These are phyloP conservation scores for Ceriagrion tenellum DNA, from an alignment of 2,888 invertebrate genomes.

Conservation along the genomic window DNA sequence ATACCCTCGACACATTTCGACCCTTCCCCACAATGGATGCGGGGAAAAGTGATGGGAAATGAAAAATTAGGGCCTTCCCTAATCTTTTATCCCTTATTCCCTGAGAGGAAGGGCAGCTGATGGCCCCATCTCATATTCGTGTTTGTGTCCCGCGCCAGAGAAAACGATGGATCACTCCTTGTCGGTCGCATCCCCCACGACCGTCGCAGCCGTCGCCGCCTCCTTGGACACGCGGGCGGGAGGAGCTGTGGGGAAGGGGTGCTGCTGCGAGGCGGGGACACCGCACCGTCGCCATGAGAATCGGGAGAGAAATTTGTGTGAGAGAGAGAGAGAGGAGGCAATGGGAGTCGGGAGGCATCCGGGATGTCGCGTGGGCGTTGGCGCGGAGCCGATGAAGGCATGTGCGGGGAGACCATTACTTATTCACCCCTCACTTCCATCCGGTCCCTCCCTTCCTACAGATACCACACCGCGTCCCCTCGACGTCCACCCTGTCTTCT, in stretches of 20 bases:
- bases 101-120: neutral
- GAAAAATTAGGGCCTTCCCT: conserved; percentile 24
- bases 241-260: neutral
- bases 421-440: conserved; percentile 66
- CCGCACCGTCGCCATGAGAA: neutral
- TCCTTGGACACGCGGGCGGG: neutral
- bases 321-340: no score
- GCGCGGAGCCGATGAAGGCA: conserved; percentile 59
- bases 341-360: neutral
- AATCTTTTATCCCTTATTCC: neutral
- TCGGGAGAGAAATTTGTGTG: neutral
- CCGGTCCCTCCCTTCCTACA: neutral
- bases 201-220: conserved; percentile 28
- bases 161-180: conserved; percentile 64
- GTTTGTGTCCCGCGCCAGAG: neutral
- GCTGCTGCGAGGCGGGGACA: neutral
- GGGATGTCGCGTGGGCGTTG: conserved; percentile 54
- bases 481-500: neutral
- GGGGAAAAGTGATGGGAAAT: neutral
- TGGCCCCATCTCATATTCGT: conserved; percentile 25
- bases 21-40: neutral
- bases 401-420: conserved; percentile 54
- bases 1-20: neutral
- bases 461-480: neutral
- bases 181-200: conserved; percentile 49